Conservation (phyloP, 2,797 vertebrate species). For the Chelmon rostratus region DNA sequence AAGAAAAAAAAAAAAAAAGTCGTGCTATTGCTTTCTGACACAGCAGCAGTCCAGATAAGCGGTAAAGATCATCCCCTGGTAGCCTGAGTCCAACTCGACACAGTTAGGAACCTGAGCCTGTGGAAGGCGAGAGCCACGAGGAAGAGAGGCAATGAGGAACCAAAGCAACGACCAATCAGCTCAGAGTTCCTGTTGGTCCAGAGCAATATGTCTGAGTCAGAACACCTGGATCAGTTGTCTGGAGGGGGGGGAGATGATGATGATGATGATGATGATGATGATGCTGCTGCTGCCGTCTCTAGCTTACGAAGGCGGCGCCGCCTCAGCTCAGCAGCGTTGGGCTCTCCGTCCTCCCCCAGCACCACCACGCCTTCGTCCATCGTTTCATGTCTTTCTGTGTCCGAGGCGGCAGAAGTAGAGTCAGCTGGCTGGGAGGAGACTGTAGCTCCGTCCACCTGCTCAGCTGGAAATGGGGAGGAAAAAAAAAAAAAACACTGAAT, state of each 20-base stretch:
- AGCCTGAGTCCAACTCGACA: conserved; percentile 47
- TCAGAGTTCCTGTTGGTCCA: conserved; percentile 63
- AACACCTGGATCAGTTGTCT: conserved; percentile 83
- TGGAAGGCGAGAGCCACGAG: conserved; percentile 54
- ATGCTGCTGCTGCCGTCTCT: conserved; percentile 77
- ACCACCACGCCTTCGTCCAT: conserved; percentile 64
- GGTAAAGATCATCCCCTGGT: conserved; percentile 38
- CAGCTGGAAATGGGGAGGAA: conserved; percentile 60
- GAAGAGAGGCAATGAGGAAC: conserved; percentile 54
- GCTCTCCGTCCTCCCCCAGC: conserved; percentile 84
- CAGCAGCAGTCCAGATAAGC: conserved; percentile 45
- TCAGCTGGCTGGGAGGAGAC: conserved; percentile 75
- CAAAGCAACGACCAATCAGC: conserved; percentile 33
- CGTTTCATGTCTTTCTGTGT: conserved; percentile 74
- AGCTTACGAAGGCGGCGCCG: conserved; percentile 93
- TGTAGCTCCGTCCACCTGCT: conserved; percentile 64
- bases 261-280: conserved; percentile 6
- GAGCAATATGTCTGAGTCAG: conserved; percentile 44
- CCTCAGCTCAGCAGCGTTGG: conserved; percentile 89
- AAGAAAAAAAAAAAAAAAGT: conserved; percentile 18
- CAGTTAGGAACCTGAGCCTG: conserved; percentile 58
- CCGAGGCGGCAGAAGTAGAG: conserved; percentile 68
- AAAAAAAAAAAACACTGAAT: background rate
- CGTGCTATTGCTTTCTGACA: conserved; percentile 63
- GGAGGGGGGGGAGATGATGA: conserved; percentile 67